Evolutionary conservation across 92 coral and sea anemone species (phyloP), one percentile per base, ranked within the genome.

Genomic region (Metridium senile): DNA sequence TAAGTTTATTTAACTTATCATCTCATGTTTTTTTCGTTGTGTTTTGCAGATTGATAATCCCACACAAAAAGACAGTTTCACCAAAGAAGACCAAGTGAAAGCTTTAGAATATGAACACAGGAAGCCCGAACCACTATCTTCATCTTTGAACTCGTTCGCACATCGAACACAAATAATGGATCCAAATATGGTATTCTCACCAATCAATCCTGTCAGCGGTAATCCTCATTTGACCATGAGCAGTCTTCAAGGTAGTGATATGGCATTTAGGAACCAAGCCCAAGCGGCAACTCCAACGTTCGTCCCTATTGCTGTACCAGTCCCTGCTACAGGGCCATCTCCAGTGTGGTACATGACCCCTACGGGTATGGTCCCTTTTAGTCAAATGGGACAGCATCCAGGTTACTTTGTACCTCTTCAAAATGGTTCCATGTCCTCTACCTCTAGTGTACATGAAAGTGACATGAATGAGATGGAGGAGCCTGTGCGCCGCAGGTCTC

Each of bases 321-420:
- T 88, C 18, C 84, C 88, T 49, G 70, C 86, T 45, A 77, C 87
- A 2, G 84, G 84, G 19, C 56, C 84, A 16, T 46, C 93, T 31
- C 88, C 97, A 9, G 63, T 89, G 81, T 91, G 97, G 97, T 91
- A 89, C 80, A 85, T 91, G 91, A 68, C 93, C 46, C 86, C 86
- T 68, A 70, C 84, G 22, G 85, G 90, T 9, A 77, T 86, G 66
- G 74, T 91, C 71, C 86, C 93, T 18, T 88, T 81, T 71, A 81
- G 87, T 22, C 97, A 81, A 32, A 74, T 70, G 68, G 78, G 70
- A 27, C 87, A 73, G 61, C 81, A 83, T 23, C 78, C 86, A 3
- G 81, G 86, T 43, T 84, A 82, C 1, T 82, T 63, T 68, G 80
- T 79, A 11, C 85, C 81, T 0, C 21, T 66, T 49, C 78, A 67